These are phyloP conservation scores for Anastrepha ludens DNA, from an alignment of 1,140 invertebrate genomes.

Conservation along the genomic window DNA sequence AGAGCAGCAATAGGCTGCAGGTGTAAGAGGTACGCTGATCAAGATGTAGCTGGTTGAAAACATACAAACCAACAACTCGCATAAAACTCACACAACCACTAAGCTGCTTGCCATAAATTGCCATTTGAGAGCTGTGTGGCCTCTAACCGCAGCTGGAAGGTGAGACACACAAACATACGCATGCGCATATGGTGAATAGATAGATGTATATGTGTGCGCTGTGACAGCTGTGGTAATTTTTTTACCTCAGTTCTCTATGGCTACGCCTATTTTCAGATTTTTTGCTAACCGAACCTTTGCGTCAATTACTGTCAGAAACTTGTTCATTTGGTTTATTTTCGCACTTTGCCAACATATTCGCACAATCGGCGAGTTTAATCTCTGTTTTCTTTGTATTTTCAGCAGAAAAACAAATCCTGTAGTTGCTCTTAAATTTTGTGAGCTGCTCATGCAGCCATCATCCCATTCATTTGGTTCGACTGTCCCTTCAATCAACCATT, in stretches of 20 bases:
- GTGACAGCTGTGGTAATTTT: background rate
- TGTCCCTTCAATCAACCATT: background rate
- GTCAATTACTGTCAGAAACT: background rate
- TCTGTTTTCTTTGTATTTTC: background rate
- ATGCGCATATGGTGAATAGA: background rate
- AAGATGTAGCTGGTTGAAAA: background rate
- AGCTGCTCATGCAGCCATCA: background rate
- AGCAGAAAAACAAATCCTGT: background rate
- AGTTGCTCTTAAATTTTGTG: background rate
- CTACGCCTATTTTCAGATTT: background rate
- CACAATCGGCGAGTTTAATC: background rate
- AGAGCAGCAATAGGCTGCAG: background rate
- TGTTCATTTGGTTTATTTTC: conserved; percentile 3
- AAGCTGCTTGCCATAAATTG: conserved; percentile 29
- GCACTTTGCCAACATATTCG: background rate
- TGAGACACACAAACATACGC: background rate
- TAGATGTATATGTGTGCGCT: background rate
- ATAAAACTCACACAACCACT: conserved; percentile 18
- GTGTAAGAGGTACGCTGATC: background rate
- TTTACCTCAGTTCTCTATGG: background rate
- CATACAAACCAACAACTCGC: background rate
- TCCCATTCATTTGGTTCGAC: background rate
- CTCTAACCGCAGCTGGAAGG: background rate
- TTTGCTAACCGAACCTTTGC: background rate
- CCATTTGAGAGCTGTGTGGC: background rate